Conservation (phyloP, 2,797 vertebrate genomes). For the Gymnothorax javanicus region DNA sequence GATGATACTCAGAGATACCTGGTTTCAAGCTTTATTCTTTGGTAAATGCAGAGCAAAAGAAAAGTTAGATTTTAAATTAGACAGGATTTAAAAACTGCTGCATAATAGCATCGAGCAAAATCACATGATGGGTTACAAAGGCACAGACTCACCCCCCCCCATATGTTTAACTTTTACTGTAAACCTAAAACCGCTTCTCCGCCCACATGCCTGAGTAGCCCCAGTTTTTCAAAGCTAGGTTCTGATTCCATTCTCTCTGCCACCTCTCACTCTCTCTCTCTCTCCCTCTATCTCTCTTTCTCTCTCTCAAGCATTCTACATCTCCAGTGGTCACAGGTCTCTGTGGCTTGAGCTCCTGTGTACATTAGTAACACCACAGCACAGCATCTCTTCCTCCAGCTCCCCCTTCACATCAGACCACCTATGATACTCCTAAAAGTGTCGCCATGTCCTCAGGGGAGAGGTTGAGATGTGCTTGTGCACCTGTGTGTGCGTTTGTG, state of each 20-base stretch:
- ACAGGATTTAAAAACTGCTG: background rate
- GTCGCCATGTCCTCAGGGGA: background rate
- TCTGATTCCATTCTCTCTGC: constrained; percentile 15
- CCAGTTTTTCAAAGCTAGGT: constrained; percentile 15
- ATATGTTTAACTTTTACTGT: background rate
- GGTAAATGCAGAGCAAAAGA: background rate
- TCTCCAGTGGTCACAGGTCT: constrained; percentile 16
- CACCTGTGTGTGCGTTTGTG: background rate
- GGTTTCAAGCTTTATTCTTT: background rate
- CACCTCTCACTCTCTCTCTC: background rate
- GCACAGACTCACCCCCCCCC: background rate
- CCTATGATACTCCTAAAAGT: background rate
- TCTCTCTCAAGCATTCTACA: constrained; percentile 5
- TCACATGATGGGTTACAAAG: background rate
- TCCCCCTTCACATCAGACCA: background rate
- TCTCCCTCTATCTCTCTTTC: constrained; percentile 17
- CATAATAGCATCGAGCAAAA: background rate
- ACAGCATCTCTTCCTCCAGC: background rate
- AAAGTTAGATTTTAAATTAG: background rate
- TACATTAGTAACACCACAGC: constrained; percentile 12
- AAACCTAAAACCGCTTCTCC: background rate
- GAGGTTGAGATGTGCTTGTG: background rate
- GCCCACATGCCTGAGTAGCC: constrained; percentile 1
- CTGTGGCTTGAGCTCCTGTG: background rate
- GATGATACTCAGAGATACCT: background rate